A percentile compares a stretch with the other conserved stretches of the same genome.
Evolutionary conservation across 2,113 vertebrate species (phyloP).

Genomic region (Rhabdornis inornatus): DNA sequence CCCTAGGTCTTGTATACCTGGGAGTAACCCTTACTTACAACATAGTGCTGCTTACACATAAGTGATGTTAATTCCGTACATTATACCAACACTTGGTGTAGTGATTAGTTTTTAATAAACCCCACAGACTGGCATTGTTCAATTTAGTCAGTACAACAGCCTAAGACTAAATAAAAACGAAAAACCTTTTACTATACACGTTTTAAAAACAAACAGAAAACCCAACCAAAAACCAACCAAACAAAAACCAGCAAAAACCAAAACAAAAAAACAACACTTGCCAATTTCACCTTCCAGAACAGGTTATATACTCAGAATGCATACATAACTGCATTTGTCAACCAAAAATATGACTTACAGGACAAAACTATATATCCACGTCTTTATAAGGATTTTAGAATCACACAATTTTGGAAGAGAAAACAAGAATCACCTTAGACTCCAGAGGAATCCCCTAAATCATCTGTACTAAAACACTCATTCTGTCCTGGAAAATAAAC

Average conservation of each 20-base stretch:
- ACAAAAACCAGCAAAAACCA: neutral
- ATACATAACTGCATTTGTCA: neutral
- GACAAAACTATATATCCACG: neutral
- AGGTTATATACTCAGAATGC: neutral
- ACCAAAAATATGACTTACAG: neutral
- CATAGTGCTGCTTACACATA: accelerated
- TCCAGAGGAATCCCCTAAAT: neutral
- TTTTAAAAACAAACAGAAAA: neutral
- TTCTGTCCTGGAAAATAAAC: neutral
- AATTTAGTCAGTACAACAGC: neutral
- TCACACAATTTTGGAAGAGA: neutral
- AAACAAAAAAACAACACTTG: neutral
- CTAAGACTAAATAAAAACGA: neutral
- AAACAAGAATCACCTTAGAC: neutral
- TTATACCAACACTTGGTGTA: neutral
- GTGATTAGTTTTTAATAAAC: neutral
- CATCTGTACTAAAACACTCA: neutral
- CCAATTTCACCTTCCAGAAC: neutral
- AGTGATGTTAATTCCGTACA: neutral
- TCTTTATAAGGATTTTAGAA: neutral
- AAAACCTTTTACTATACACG: neutral
- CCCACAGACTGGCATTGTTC: neutral
- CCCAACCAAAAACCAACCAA: neutral
- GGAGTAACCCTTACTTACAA: neutral
- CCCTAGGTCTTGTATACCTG: neutral